A percentile compares a stretch with the other conserved stretches of the same genome.
phyloP scores from a whole-genome alignment of 2,797 vertebrate species.

The Cephalopachus bancanus region DNA sequence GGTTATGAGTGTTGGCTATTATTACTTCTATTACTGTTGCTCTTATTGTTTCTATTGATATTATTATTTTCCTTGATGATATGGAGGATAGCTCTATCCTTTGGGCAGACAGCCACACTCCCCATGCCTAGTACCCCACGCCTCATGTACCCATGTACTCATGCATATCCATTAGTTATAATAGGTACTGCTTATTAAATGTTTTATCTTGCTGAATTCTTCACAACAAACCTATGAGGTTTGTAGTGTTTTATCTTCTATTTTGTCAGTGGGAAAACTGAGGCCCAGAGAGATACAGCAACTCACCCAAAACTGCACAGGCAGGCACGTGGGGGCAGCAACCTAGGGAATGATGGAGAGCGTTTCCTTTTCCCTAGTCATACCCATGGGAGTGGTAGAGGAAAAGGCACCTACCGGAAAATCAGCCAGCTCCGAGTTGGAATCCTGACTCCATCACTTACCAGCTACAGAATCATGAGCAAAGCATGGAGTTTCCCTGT shows the following conservation, averaged over 20 bases:
- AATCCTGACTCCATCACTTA: not conserved
- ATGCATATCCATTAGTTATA: not conserved
- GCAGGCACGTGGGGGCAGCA: not conserved
- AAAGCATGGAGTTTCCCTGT: not conserved
- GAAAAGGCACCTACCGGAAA: not conserved
- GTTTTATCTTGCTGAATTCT: not conserved
- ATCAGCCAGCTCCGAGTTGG: not conserved
- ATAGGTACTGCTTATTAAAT: not conserved
- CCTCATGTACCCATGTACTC: not conserved
- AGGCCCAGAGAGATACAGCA: not conserved
- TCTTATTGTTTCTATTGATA: not conserved
- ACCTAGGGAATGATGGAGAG: not conserved
- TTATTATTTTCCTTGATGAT: not conserved
- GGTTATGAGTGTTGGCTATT: not conserved
- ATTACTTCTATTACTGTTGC: not conserved
- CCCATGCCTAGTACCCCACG: rapidly evolving
- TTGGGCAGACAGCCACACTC: not conserved
- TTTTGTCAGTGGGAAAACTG: not conserved
- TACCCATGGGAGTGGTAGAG: not conserved
- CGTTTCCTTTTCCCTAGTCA: not conserved
- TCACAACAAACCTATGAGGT: not conserved
- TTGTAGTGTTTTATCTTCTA: not conserved
- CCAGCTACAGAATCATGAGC: not conserved
- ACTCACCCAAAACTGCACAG: not conserved
- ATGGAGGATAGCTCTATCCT: not conserved